Conservation (phyloP, 2,888 invertebrate genomes). For the Xestobium rufovillosum region DNA sequence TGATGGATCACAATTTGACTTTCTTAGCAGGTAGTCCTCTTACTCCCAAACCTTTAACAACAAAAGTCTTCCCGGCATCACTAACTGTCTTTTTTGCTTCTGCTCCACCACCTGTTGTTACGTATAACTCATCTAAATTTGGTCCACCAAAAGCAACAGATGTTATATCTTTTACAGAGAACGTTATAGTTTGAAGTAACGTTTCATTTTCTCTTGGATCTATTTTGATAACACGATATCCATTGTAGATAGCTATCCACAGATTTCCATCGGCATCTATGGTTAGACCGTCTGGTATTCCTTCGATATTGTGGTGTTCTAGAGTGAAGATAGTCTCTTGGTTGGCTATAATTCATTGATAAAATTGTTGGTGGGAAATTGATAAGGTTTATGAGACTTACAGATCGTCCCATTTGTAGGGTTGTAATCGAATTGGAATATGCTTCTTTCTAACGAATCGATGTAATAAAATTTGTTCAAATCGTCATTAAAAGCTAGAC, state of each 20-base stretch:
- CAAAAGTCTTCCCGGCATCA: slow-evolving; percentile 49
- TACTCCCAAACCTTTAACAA: slow-evolving; percentile 49
- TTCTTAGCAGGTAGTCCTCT: slow-evolving; percentile 43
- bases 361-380: background rate
- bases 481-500: slow-evolving; percentile 63
- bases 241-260: slow-evolving; percentile 70
- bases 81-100: slow-evolving; percentile 26
- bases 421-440: slow-evolving; percentile 63
- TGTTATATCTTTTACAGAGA: slow-evolving; percentile 59
- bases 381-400: slow-evolving; percentile 12
- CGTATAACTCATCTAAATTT: slow-evolving; percentile 55
- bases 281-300: slow-evolving; percentile 68
- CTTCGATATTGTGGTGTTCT: slow-evolving; percentile 37
- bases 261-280: slow-evolving; percentile 69
- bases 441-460: slow-evolving; percentile 56
- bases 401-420: slow-evolving; percentile 43
- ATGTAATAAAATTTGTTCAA: slow-evolving; percentile 66
- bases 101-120: slow-evolving; percentile 50
- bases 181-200: slow-evolving; percentile 51
- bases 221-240: slow-evolving; percentile 52
- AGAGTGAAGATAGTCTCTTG: slow-evolving; percentile 53
- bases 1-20: slow-evolving; percentile 15
- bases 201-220: slow-evolving; percentile 48
- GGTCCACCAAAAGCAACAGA: slow-evolving; percentile 65
- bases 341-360: slow-evolving; percentile 47